A percentile compares a stretch with the other conserved stretches of the same genome.
Conservation (phyloP, 2,113 vertebrate species). For the Cricetomys ansorgei region DNA sequence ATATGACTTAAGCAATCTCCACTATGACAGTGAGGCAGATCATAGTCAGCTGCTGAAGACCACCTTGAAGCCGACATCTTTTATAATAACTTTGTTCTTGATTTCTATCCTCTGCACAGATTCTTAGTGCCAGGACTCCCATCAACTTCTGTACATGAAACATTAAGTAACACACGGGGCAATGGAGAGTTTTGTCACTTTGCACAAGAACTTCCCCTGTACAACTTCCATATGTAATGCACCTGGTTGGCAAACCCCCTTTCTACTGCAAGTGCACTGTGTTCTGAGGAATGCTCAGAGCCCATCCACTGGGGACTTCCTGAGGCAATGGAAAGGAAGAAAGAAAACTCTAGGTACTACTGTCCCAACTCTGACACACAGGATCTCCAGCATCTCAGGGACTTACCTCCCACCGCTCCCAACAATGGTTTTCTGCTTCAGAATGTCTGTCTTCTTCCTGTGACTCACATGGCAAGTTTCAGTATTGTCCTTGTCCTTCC, state of each 20-base stretch:
- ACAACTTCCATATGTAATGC: constrained; percentile 62
- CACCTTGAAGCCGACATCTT: not conserved
- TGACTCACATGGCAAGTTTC: not conserved
- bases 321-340: constrained; percentile 28
- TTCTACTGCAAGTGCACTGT: constrained; percentile 25
- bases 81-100: constrained; percentile 16
- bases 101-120: constrained; percentile 29
- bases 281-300: not conserved
- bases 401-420: not conserved
- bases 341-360: constrained; percentile 1
- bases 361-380: not conserved
- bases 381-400: not conserved
- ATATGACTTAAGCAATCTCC: not conserved
- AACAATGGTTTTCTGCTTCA: not conserved
- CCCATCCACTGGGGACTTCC: not conserved
- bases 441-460: constrained; percentile 29
- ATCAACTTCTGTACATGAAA: constrained; percentile 14
- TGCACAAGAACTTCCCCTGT: constrained; percentile 73
- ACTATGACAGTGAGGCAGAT: not conserved
- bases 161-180: constrained; percentile 41
- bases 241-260: constrained; percentile 60
- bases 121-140: not conserved
- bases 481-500: not conserved
- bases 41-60: not conserved
- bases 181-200: constrained; percentile 60